These are phyloP conservation scores for Dorcus parallelipipedus DNA, from an alignment of 2,888 invertebrate species.

Conservation along the genomic window DNA sequence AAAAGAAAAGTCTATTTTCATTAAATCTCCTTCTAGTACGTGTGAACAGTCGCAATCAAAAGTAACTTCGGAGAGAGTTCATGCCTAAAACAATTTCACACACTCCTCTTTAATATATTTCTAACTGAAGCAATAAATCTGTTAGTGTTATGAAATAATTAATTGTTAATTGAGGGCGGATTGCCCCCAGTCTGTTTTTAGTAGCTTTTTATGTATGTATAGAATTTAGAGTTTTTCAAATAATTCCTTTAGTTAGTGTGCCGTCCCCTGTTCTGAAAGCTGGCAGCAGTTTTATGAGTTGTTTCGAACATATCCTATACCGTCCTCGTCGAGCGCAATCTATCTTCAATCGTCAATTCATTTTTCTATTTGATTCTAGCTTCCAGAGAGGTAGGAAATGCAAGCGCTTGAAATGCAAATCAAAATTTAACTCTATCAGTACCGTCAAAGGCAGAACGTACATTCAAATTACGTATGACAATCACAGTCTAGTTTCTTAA, in stretches of 20 bases:
- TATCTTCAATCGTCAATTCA: constrained; percentile 3
- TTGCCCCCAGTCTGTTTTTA: no score
- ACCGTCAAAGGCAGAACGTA: constrained; percentile 10
- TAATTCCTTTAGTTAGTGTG: no score
- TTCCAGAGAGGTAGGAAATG: constrained; percentile 6
- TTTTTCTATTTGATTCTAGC: constrained; percentile 11
- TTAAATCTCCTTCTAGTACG: constrained; percentile 4
- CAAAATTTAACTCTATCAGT: constrained; percentile 9
- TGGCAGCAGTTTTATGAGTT: neutral
- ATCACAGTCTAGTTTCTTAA: constrained; percentile 10
- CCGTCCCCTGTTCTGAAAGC: no score
- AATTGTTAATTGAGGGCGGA: neutral
- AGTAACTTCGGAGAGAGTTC: neutral
- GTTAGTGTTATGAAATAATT: neutral
- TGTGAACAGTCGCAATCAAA: constrained; percentile 5
- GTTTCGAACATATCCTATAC: constrained; percentile 8
- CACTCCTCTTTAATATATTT: neutral
- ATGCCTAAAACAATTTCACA: no score
- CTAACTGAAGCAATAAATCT: neutral
- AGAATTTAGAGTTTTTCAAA: no score
- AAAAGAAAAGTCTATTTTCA: constrained; percentile 15
- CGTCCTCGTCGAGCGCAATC: constrained; percentile 7
- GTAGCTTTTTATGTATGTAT: no score
- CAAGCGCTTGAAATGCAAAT: constrained; percentile 9
- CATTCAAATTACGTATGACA: constrained; percentile 13